Evolutionary conservation across 1,140 invertebrate genomes (phyloP).

Genomic region (Drosophila arizonae): DNA sequence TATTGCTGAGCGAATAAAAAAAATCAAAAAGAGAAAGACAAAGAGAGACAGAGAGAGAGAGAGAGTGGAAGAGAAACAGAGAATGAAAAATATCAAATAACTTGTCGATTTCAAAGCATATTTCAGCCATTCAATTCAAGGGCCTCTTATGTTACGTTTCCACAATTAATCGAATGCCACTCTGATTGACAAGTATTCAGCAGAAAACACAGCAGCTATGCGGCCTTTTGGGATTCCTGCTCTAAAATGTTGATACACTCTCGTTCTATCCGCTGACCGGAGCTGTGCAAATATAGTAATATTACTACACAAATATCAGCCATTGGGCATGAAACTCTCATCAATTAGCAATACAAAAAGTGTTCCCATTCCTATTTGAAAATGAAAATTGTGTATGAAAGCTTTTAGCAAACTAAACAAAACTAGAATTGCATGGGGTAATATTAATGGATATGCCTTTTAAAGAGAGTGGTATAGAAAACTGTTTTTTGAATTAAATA

Average conservation of each 20-base stretch:
- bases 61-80: too few species aligned
- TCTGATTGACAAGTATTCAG: conserved; percentile 14
- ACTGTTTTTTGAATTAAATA: too few species aligned
- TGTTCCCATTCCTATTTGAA: too few species aligned
- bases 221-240: neutral
- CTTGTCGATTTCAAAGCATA: conserved; percentile 46
- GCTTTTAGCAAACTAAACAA: too few species aligned
- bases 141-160: conserved; percentile 27
- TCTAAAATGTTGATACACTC: conserved; percentile 1
- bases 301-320: neutral
- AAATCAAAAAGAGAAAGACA: conserved; percentile 22
- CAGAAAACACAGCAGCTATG: conserved; percentile 27
- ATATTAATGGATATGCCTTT: too few species aligned
- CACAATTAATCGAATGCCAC: conserved; percentile 33
- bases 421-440: too few species aligned
- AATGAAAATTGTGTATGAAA: neutral
- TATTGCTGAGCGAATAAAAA: conserved; percentile 54
- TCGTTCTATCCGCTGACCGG: conserved; percentile 4
- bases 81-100: conserved; percentile 70
- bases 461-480: too few species aligned
- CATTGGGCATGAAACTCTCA: neutral
- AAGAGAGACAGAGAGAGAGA: too few species aligned
- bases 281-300: neutral
- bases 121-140: conserved; percentile 25
- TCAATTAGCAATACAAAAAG: too few species aligned